Percentiles rank a stretch among this genome's conserved stretches.
Conservation (phyloP, 1,140 invertebrate species). For the Dryas iulia region DNA sequence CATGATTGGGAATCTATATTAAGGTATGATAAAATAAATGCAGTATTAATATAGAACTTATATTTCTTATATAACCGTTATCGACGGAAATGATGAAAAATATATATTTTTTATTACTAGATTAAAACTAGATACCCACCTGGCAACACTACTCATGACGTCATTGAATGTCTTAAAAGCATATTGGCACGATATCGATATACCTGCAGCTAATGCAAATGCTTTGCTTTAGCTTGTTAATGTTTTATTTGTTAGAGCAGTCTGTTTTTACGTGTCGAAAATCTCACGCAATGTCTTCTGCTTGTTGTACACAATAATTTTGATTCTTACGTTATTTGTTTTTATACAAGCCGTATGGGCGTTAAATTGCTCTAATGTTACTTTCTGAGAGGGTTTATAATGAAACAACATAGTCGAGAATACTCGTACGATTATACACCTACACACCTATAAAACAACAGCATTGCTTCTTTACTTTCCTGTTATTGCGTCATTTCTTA, state of each 20-base stretch:
- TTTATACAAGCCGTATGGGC: background rate
- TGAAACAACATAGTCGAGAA: conserved; percentile 13
- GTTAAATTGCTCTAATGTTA: conserved; percentile 5
- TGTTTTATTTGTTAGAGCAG: background rate
- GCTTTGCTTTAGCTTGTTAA: conserved; percentile 14
- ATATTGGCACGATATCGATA: conserved; percentile 33
- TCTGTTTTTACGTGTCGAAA: background rate
- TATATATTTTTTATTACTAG: no score
- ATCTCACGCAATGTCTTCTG: background rate
- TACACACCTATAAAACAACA: conserved; percentile 13
- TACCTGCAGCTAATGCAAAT: conserved; percentile 23
- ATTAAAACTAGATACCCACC: background rate
- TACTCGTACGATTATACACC: conserved; percentile 5
- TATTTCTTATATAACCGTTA: no score
- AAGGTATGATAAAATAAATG: background rate
- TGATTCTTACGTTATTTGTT: background rate
- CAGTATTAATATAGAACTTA: background rate
- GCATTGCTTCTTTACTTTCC: conserved; percentile 10
- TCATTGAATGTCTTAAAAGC: conserved; percentile 39
- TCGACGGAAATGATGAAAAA: no score
- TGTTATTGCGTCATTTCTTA: conserved; percentile 13
- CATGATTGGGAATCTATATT: background rate
- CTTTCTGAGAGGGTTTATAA: conserved; percentile 7
- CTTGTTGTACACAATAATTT: background rate
- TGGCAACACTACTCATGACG: conserved; percentile 42